Conservation (phyloP, 2,888 invertebrate genomes). For the Rotaria socialis region DNA sequence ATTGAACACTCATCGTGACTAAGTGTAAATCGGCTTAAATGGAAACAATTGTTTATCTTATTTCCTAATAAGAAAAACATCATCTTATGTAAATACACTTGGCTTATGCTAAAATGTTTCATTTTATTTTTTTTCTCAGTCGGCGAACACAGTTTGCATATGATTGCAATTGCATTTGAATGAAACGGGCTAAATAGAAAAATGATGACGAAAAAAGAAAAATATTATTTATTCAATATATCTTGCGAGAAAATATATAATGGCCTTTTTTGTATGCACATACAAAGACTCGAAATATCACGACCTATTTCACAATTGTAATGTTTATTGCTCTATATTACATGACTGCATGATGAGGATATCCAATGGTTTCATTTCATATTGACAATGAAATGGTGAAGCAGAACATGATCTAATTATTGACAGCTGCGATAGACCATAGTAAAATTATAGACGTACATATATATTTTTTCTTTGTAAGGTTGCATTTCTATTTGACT, state of each 20-base stretch:
- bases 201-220: neutral
- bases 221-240: neutral
- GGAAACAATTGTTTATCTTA: constrained; percentile 10
- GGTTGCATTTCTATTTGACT: neutral
- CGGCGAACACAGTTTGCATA: neutral
- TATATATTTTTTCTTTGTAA: neutral
- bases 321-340: neutral
- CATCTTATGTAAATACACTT: neutral
- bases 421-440: neutral
- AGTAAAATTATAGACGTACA: neutral
- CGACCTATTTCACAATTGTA: neutral
- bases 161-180: too few relatives aligned
- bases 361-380: neutral
- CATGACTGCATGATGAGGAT: neutral
- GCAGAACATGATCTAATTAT: neutral
- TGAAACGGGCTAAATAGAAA: too few relatives aligned
- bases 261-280: neutral
- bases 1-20: too few relatives aligned
- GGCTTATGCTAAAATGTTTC: neutral
- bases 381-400: neutral
- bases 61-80: neutral
- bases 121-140: neutral
- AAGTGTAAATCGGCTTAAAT: neutral
- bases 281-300: neutral
- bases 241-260: neutral